These are phyloP conservation scores for Maniola jurtina DNA, from an alignment of 1,140 invertebrate species.

Conservation along the genomic window DNA sequence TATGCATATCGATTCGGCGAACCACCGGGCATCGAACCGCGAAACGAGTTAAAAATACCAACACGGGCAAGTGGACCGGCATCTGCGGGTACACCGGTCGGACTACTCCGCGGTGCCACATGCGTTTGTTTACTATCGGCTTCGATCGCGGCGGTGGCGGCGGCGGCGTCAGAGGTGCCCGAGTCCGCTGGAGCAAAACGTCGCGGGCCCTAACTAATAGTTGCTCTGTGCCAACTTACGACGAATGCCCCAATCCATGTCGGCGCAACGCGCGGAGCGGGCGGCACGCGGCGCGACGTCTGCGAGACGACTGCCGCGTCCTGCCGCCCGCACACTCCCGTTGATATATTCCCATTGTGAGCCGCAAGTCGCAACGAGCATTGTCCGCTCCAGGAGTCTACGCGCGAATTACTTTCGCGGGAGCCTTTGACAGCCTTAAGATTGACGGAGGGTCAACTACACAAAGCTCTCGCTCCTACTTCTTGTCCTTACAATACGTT, in stretches of 20 bases:
- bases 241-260: slow-evolving; percentile 89
- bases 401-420: slow-evolving; percentile 27
- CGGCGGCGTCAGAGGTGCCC: slow-evolving; percentile 36
- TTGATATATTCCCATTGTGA: slow-evolving; percentile 54
- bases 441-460: slow-evolving; percentile 8
- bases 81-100: slow-evolving; percentile 70
- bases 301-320: slow-evolving; percentile 68
- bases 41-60: slow-evolving; percentile 76
- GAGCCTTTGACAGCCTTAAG: slow-evolving; percentile 9
- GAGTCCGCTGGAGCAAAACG: slow-evolving; percentile 34
- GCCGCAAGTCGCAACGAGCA: slow-evolving; percentile 38
- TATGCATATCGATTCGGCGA: slow-evolving; percentile 75
- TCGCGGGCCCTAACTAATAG: slow-evolving; percentile 42
- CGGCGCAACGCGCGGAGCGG: slow-evolving; percentile 46
- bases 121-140: slow-evolving; percentile 76
- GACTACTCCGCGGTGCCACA: slow-evolving; percentile 65
- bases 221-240: slow-evolving; percentile 80
- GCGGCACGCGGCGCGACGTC: slow-evolving; percentile 67
- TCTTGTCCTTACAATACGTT: not conserved
- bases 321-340: slow-evolving; percentile 58
- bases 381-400: slow-evolving; percentile 33
- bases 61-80: slow-evolving; percentile 59
- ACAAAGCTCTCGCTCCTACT: not conserved
- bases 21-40: slow-evolving; percentile 75
- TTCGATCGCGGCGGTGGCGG: slow-evolving; percentile 48